Percentiles rank a stretch among this genome's conserved stretches.
Conservation (phyloP, 1,140 invertebrate species). For the Drosophila lini region DNA sequence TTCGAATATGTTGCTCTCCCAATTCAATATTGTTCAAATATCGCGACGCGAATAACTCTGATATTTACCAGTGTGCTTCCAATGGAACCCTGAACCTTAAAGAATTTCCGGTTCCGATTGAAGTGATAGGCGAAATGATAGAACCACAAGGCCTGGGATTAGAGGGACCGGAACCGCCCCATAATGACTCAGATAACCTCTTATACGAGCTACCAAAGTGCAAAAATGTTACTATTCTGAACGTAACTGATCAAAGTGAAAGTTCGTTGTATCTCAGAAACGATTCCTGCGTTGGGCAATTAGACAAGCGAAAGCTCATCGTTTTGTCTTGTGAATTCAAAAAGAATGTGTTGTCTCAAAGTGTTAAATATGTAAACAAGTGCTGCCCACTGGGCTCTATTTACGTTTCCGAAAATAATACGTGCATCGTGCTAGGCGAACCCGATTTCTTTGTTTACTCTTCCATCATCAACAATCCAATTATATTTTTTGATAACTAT, state of each 20-base stretch:
- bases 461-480: constrained; percentile 37
- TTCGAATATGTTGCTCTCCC: constrained; percentile 22
- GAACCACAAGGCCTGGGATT: constrained; percentile 20
- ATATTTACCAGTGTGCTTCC: constrained; percentile 21
- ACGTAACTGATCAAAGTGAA: constrained; percentile 24
- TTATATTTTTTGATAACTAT: constrained; percentile 39
- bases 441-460: constrained; percentile 41
- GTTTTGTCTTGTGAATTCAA: constrained; percentile 34
- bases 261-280: constrained; percentile 11
- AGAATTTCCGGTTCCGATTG: constrained; percentile 26
- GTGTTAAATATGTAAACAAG: constrained; percentile 41
- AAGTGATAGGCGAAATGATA: constrained; percentile 36
- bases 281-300: constrained; percentile 25
- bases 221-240: not conserved
- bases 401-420: constrained; percentile 51
- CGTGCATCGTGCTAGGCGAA: constrained; percentile 26
- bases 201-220: constrained; percentile 22
- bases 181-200: constrained; percentile 15
- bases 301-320: constrained; percentile 21
- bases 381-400: constrained; percentile 44
- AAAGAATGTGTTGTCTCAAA: constrained; percentile 47
- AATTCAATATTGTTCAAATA: constrained; percentile 30
- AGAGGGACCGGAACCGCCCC: constrained; percentile 13
- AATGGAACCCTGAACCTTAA: constrained; percentile 15
- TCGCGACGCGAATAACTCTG: constrained; percentile 4